These are phyloP conservation scores for Coenobita brevimanus DNA, from an alignment of 1,140 invertebrate genomes.

Conservation along the genomic window DNA sequence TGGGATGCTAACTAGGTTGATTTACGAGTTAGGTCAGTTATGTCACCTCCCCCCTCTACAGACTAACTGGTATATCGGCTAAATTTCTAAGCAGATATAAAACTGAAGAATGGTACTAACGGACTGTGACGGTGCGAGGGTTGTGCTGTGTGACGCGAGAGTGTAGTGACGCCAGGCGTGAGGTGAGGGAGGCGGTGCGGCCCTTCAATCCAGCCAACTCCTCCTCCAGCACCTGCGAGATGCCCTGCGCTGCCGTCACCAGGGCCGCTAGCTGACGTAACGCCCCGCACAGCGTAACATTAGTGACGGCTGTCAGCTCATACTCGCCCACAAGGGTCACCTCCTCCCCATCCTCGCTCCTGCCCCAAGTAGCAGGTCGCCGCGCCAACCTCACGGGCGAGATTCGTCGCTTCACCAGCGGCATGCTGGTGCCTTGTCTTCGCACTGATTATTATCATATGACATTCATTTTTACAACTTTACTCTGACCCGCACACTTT, in stretches of 20 bases:
- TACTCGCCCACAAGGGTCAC: conserved; percentile 78
- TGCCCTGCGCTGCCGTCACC: conserved; percentile 83
- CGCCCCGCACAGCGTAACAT: conserved; percentile 84
- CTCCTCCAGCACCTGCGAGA: conserved; percentile 82
- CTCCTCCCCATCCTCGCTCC: conserved; percentile 74
- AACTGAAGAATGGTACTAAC: conserved; percentile 78
- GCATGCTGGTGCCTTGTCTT: conserved; percentile 50
- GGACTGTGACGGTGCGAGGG: conserved; percentile 86
- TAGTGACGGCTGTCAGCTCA: conserved; percentile 84
- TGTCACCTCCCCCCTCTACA: neutral
- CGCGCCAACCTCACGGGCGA: conserved; percentile 40
- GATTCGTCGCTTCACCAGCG: conserved; percentile 63
- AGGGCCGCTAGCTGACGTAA: conserved; percentile 85
- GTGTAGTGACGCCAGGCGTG: conserved; percentile 79
- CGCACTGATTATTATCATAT: conserved; percentile 15
- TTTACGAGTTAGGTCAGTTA: too few species aligned
- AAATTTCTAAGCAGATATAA: neutral
- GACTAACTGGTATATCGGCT: neutral
- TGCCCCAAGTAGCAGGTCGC: conserved; percentile 52
- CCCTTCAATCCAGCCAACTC: conserved; percentile 81
- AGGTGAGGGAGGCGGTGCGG: conserved; percentile 79
- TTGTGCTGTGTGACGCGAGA: conserved; percentile 79
- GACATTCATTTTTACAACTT: conserved; percentile 11
- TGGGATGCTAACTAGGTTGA: too few species aligned
- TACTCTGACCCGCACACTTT: conserved; percentile 9